Evolutionary conservation across 2,113 vertebrate species (phyloP).

Genomic region (Epinephelus fuscoguttatus): DNA sequence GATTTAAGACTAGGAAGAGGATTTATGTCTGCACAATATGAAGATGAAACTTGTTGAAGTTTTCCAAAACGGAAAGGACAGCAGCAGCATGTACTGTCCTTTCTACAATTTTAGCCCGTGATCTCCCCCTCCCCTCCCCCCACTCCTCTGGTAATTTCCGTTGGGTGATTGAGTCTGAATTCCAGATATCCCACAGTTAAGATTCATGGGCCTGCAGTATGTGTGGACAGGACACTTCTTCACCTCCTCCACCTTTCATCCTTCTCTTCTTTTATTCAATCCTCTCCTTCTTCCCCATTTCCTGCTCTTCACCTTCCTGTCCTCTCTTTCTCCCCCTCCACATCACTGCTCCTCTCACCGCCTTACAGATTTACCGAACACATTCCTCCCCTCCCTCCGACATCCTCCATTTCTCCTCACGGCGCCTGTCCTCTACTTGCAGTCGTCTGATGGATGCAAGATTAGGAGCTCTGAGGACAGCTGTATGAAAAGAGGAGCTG

Average conservation of each 20-base stretch:
- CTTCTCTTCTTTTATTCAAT: slow-evolving; percentile 21
- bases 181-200: slow-evolving; percentile 69
- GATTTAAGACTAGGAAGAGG: neutral
- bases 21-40: neutral
- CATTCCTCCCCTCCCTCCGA: slow-evolving; percentile 43
- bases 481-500: neutral
- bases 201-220: slow-evolving; percentile 57
- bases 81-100: slow-evolving; percentile 48
- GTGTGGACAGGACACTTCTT: slow-evolving; percentile 17
- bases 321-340: slow-evolving; percentile 8
- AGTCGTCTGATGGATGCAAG: slow-evolving; percentile 22
- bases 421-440: slow-evolving; percentile 31
- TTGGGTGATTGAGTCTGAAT: slow-evolving; percentile 61
- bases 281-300: slow-evolving; percentile 20
- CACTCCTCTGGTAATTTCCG: slow-evolving; percentile 67
- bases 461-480: neutral
- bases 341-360: slow-evolving; percentile 14
- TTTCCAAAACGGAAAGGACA: slow-evolving; percentile 30
- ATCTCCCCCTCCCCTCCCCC: neutral
- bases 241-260: slow-evolving; percentile 33
- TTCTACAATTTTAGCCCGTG: slow-evolving; percentile 26
- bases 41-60: neutral
- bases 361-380: slow-evolving; percentile 27
- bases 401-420: slow-evolving; percentile 42
- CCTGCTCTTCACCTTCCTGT: slow-evolving; percentile 14